These are phyloP conservation scores for Cheilosia impressa DNA, from an alignment of 2,888 invertebrate species.

Conservation along the genomic window DNA sequence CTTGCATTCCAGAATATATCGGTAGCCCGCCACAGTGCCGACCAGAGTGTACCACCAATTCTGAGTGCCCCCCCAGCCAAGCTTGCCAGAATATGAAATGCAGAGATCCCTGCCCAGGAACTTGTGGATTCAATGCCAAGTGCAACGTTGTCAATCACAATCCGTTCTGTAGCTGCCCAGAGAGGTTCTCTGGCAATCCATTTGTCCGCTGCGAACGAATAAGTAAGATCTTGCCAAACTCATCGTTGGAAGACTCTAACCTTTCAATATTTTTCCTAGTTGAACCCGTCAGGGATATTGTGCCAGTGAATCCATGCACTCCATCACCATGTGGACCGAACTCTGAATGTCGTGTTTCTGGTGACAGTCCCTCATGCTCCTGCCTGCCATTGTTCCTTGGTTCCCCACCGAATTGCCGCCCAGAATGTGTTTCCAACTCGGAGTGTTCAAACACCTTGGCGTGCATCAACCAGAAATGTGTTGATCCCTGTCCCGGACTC, in stretches of 20 bases:
- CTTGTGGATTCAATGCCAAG: slow-evolving; percentile 88
- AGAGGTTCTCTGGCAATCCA: slow-evolving; percentile 88
- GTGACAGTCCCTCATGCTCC: slow-evolving; percentile 84
- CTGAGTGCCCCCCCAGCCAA: slow-evolving; percentile 88
- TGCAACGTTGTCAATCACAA: slow-evolving; percentile 90
- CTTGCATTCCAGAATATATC: slow-evolving; percentile 86
- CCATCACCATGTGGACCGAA: slow-evolving; percentile 90
- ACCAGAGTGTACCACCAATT: slow-evolving; percentile 89
- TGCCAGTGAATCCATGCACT: slow-evolving; percentile 85
- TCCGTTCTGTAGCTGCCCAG: slow-evolving; percentile 88
- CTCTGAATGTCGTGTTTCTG: slow-evolving; percentile 86
- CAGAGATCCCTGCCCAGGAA: slow-evolving; percentile 89
- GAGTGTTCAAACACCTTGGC: slow-evolving; percentile 86
- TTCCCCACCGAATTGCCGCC: slow-evolving; percentile 87
- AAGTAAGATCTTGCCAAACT: slow-evolving; percentile 77
- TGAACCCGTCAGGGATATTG: slow-evolving; percentile 77
- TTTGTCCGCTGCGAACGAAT: slow-evolving; percentile 86
- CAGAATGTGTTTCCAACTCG: slow-evolving; percentile 87
- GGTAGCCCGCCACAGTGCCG: slow-evolving; percentile 90
- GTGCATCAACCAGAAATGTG: slow-evolving; percentile 86
- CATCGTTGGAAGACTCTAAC: background rate
- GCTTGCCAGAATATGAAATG: slow-evolving; percentile 90
- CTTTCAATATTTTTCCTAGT: slow-evolving; percentile 28
- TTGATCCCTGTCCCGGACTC: slow-evolving; percentile 86
- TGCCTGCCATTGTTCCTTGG: slow-evolving; percentile 86